A percentile compares a stretch with the other conserved stretches of the same genome.
These are phyloP conservation scores for Lasioglossum baleicum DNA, from an alignment of 1,140 invertebrate genomes.

Conservation along the genomic window DNA sequence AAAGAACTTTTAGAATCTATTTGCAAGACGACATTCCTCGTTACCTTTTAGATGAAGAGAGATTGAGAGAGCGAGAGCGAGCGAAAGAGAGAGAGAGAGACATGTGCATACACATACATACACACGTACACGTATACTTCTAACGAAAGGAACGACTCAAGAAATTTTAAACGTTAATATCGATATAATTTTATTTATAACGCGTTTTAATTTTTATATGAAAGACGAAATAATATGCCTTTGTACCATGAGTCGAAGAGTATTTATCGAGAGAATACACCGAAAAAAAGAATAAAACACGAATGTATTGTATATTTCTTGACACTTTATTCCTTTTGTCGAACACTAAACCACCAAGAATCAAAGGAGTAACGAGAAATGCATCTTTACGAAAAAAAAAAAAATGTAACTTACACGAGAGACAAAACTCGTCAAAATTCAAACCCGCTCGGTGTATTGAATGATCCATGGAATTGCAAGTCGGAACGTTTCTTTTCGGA, in stretches of 20 bases:
- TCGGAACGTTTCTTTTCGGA: background rate
- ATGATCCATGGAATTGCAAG: background rate
- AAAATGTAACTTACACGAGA: background rate
- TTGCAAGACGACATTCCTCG: slow-evolving; percentile 48
- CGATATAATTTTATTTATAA: slow-evolving; percentile 60
- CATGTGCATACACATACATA: background rate
- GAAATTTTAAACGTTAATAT: slow-evolving; percentile 19
- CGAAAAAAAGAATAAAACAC: slow-evolving; percentile 27
- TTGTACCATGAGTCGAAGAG: slow-evolving; percentile 58
- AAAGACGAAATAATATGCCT: slow-evolving; percentile 51
- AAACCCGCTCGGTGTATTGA: background rate
- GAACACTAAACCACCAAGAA: slow-evolving; percentile 5
- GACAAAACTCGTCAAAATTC: background rate
- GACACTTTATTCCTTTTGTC: slow-evolving; percentile 19
- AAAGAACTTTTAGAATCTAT: slow-evolving; percentile 1
- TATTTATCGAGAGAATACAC: slow-evolving; percentile 45
- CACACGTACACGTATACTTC: background rate
- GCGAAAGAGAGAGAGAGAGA: too few species aligned
- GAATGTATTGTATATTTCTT: slow-evolving; percentile 30
- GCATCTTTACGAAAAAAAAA: too few species aligned
- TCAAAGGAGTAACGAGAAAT: slow-evolving; percentile 18
- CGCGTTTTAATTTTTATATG: slow-evolving; percentile 61
- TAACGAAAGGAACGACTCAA: slow-evolving; percentile 7
- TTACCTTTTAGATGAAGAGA: slow-evolving; percentile 21
- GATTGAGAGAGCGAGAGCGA: too few species aligned